Conservation (phyloP, 2,797 vertebrate genomes). For the Salmo trutta region DNA sequence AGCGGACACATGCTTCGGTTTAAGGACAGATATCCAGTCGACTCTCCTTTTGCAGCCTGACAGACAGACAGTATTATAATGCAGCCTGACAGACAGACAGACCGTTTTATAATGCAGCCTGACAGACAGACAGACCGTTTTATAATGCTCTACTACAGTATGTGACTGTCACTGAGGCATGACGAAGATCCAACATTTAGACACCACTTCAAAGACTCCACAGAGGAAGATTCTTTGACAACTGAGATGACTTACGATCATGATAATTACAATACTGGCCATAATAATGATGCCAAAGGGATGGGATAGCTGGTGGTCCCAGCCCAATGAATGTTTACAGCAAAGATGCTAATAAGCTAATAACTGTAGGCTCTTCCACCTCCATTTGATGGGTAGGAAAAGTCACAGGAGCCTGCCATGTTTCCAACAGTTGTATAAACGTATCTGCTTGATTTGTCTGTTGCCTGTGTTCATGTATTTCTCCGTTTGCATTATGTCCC, state of each 20-base stretch:
- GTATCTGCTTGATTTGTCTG: slow-evolving; percentile 50
- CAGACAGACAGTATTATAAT: background rate
- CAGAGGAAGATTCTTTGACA: slow-evolving; percentile 56
- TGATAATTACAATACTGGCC: background rate
- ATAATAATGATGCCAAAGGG: slow-evolving; percentile 62
- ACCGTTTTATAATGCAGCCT: background rate
- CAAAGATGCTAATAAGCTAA: slow-evolving; percentile 77
- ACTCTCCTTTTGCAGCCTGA: slow-evolving; percentile 15
- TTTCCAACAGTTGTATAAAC: slow-evolving; percentile 54
- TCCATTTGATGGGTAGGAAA: slow-evolving; percentile 50
- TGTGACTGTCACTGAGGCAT: slow-evolving; percentile 27
- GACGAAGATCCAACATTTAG: slow-evolving; percentile 43
- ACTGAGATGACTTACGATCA: slow-evolving; percentile 63
- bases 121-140: slow-evolving; percentile 27
- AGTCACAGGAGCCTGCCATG: slow-evolving; percentile 43
- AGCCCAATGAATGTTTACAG: slow-evolving; percentile 78
- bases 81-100: slow-evolving; percentile 31
- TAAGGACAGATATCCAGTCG: slow-evolving; percentile 38
- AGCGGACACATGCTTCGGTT: slow-evolving; percentile 46
- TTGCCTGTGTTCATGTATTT: slow-evolving; percentile 32
- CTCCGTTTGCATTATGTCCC: slow-evolving; percentile 24
- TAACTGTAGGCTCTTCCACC: slow-evolving; percentile 55
- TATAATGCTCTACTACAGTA: background rate
- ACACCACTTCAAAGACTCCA: slow-evolving; percentile 11
- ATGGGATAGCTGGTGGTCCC: slow-evolving; percentile 66